Conservation (phyloP, 23 tunicate genomes). For the Pegea sp. region DNA sequence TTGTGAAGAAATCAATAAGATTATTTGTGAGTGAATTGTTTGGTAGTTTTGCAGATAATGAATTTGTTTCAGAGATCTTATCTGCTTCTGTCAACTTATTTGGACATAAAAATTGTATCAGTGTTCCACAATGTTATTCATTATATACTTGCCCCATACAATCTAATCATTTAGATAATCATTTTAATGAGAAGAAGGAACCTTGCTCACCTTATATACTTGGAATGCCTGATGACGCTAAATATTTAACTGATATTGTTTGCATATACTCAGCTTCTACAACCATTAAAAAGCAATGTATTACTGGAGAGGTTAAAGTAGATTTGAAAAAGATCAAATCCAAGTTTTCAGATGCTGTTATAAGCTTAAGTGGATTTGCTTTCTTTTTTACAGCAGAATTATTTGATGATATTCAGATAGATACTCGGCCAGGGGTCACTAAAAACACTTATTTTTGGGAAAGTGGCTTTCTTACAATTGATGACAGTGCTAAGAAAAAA, state of each 20-base stretch:
- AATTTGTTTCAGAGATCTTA: slow-evolving; percentile 43
- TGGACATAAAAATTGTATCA: slow-evolving; percentile 6
- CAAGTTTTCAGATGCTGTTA: too few species aligned
- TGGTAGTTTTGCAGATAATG: slow-evolving; percentile 80
- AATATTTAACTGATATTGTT: slow-evolving; percentile 8
- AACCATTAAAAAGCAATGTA: not conserved
- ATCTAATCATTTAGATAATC: slow-evolving; percentile 8
- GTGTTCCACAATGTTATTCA: slow-evolving; percentile 28
- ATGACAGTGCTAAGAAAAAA: too few species aligned
- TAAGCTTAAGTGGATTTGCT: slow-evolving; percentile 26
- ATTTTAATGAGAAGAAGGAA: slow-evolving; percentile 15
- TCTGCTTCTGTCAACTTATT: slow-evolving; percentile 10
- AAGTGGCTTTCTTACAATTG: slow-evolving; percentile 44
- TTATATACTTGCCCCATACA: slow-evolving; percentile 22
- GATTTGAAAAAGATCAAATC: too few species aligned
- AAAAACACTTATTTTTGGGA: slow-evolving; percentile 77
- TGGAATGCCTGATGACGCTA: slow-evolving; percentile 43
- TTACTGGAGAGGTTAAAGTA: not conserved
- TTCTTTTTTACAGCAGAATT: slow-evolving; percentile 51
- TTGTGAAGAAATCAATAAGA: slow-evolving; percentile 9
- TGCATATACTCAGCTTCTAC: slow-evolving; percentile 9
- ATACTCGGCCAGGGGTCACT: slow-evolving; percentile 20
- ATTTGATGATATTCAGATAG: slow-evolving; percentile 20
- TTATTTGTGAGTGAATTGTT: slow-evolving; percentile 54
- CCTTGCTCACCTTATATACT: too few species aligned